These are phyloP conservation scores for Scopus umbretta DNA, from an alignment of 2,113 vertebrate species.

Conservation along the genomic window DNA sequence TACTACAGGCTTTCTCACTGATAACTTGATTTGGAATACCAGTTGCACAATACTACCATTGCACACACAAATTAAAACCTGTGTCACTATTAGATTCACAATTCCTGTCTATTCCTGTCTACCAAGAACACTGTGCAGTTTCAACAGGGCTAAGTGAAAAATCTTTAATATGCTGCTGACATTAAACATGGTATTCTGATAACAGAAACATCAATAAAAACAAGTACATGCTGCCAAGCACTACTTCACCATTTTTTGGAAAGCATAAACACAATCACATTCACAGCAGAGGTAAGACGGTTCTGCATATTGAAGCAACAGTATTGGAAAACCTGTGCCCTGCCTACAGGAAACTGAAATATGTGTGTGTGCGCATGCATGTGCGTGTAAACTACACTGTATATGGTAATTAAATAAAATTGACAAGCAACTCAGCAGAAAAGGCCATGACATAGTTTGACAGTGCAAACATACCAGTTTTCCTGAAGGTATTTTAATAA, in stretches of 20 bases:
- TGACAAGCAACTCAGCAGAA: not conserved
- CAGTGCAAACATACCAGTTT: not conserved
- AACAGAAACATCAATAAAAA: not conserved
- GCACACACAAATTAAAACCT: not conserved
- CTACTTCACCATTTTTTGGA: not conserved
- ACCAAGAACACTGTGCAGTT: not conserved
- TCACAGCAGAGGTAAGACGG: not conserved
- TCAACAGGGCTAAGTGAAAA: not conserved
- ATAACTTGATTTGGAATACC: not conserved
- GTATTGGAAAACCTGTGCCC: not conserved
- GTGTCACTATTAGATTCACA: not conserved
- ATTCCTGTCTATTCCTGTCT: not conserved
- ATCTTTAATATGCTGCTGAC: not conserved
- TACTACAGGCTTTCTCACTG: not conserved
- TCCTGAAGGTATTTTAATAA: not conserved
- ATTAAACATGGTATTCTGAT: not conserved
- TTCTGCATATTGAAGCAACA: not conserved
- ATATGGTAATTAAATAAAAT: not conserved
- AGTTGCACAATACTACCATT: not conserved
- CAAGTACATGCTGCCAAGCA: not conserved
- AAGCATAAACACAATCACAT: not conserved
- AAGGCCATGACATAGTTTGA: not conserved
- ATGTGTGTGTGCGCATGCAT: rapidly evolving
- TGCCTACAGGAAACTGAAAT: not conserved
- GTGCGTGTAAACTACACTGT: not conserved